phyloP scores from a whole-genome alignment of 2,888 invertebrate genomes.

The Cataglyphis livida region DNA sequence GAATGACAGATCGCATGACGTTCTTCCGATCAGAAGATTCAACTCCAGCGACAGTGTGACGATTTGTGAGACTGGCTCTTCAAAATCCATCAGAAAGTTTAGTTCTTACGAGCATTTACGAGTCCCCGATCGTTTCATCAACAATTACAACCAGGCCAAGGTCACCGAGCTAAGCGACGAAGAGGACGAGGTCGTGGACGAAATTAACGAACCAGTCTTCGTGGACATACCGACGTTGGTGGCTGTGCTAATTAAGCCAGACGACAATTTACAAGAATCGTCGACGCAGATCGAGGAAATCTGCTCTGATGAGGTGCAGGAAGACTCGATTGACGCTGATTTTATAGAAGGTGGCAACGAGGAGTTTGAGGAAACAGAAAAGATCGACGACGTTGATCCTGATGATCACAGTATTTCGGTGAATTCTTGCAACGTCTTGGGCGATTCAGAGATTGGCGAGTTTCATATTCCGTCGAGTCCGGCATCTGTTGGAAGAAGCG shows the following conservation, averaged over 20 bases:
- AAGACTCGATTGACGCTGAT: slow-evolving; percentile 72
- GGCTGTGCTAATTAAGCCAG: slow-evolving; percentile 81
- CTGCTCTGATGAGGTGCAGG: slow-evolving; percentile 73
- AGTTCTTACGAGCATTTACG: slow-evolving; percentile 72
- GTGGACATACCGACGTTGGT: slow-evolving; percentile 82
- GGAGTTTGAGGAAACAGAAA: slow-evolving; percentile 50
- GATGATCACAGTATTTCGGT: slow-evolving; percentile 57
- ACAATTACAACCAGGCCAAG: slow-evolving; percentile 70
- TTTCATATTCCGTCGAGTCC: slow-evolving; percentile 8
- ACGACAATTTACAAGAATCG: slow-evolving; percentile 68
- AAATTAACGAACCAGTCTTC: slow-evolving; percentile 77
- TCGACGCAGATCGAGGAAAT: slow-evolving; percentile 79
- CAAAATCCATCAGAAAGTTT: slow-evolving; percentile 63
- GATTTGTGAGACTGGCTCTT: slow-evolving; percentile 43
- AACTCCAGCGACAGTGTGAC: slow-evolving; percentile 69
- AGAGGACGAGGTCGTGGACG: slow-evolving; percentile 69
- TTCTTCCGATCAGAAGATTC: slow-evolving; percentile 63
- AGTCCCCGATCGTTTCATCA: slow-evolving; percentile 48
- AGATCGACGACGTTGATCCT: slow-evolving; percentile 50
- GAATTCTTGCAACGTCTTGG: slow-evolving; percentile 58
- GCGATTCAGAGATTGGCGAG: slow-evolving; percentile 51
- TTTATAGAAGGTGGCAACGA: slow-evolving; percentile 61
- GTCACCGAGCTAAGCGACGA: slow-evolving; percentile 74
- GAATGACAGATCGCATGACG: background rate
- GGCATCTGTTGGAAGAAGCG: background rate